Evolutionary conservation across 2,113 vertebrate genomes (phyloP).

Genomic region (Mugil cephalus): DNA sequence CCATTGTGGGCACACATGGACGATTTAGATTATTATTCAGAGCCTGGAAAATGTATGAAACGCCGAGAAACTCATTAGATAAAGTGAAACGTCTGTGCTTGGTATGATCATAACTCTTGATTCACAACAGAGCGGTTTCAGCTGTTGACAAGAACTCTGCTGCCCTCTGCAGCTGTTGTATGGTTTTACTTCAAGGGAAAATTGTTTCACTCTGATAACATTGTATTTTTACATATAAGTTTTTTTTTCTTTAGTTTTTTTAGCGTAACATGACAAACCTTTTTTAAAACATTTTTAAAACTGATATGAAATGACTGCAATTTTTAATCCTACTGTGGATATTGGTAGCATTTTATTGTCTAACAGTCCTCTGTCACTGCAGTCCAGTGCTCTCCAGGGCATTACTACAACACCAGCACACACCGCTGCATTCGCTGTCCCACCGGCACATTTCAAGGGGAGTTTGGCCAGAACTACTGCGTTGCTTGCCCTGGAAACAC

Average conservation of each 20-base stretch:
- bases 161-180: conserved; percentile 61
- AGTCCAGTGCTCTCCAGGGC: conserved; percentile 98
- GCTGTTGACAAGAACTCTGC: conserved; percentile 42
- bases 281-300: not conserved
- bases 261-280: not conserved
- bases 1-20: not conserved
- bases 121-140: not conserved
- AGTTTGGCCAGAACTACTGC: conserved; percentile 96
- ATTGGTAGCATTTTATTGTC: not conserved
- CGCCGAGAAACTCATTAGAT: conserved; percentile 3
- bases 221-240: not conserved
- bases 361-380: conserved; percentile 33
- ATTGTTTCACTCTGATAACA: not conserved
- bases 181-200: conserved; percentile 5
- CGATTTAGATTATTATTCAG: conserved; percentile 3
- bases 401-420: conserved; percentile 95
- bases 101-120: not conserved
- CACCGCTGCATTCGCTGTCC: conserved; percentile 96
- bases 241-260: too few species aligned
- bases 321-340: not conserved
- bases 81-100: conserved; percentile 26
- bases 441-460: conserved; percentile 90
- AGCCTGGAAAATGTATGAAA: conserved; percentile 9
- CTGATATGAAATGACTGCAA: not conserved
- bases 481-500: conserved; percentile 95